These are phyloP conservation scores for Melanerpes aurifrons DNA, from an alignment of 2,113 vertebrate species.

Conservation along the genomic window DNA sequence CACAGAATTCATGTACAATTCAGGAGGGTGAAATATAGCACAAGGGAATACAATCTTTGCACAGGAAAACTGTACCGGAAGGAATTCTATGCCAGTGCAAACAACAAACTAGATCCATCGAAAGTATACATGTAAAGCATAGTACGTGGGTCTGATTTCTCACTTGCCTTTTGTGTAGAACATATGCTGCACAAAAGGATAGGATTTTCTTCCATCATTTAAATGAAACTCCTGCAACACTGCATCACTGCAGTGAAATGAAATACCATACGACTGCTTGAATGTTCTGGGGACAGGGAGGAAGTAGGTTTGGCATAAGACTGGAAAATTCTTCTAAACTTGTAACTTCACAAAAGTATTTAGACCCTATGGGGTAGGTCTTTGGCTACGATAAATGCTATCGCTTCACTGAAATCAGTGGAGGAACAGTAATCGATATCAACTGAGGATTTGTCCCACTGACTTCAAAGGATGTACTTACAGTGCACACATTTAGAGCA, in stretches of 20 bases:
- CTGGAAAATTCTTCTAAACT: slow-evolving; percentile 8
- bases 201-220: slow-evolving; percentile 26
- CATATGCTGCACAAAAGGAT: background rate
- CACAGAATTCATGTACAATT: background rate
- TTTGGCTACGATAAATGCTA: slow-evolving; percentile 31
- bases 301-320: slow-evolving; percentile 7
- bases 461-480: background rate
- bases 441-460: slow-evolving; percentile 24
- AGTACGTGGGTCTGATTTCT: background rate
- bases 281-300: background rate
- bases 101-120: background rate
- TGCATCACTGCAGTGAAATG: slow-evolving; percentile 8
- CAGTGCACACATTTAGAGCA: background rate
- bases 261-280: slow-evolving; percentile 23
- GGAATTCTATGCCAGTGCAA: background rate
- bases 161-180: slow-evolving; percentile 33
- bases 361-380: background rate
- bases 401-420: background rate
- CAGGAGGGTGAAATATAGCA: background rate
- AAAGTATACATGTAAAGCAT: background rate
- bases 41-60: background rate
- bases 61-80: background rate
- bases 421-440: background rate
- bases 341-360: slow-evolving; percentile 20
- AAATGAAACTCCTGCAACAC: slow-evolving; percentile 31